A percentile compares a stretch with the other conserved stretches of the same genome.
phyloP scores from a whole-genome alignment of 2,888 invertebrate genomes.

The Acrocyrtus sp. region DNA sequence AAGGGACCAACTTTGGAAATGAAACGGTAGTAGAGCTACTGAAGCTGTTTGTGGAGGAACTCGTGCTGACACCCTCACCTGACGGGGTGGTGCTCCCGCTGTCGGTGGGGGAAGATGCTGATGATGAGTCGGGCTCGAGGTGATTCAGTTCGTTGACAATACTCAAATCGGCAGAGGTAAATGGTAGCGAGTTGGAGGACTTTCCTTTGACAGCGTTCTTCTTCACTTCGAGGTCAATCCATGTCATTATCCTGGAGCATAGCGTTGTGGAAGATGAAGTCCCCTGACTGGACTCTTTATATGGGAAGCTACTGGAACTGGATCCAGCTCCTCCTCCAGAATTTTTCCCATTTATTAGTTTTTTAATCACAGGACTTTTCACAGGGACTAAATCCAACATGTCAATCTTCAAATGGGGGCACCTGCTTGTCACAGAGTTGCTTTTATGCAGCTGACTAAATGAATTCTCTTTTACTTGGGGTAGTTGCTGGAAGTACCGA shows the following conservation, averaged over 20 bases:
- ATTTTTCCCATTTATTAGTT: slow-evolving; percentile 30
- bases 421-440: slow-evolving; percentile 16
- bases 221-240: slow-evolving; percentile 61
- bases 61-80: slow-evolving; percentile 4
- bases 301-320: no score
- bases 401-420: slow-evolving; percentile 5
- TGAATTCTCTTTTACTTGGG: slow-evolving; percentile 2
- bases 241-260: slow-evolving; percentile 60
- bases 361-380: slow-evolving; percentile 48
- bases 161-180: slow-evolving; percentile 22
- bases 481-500: slow-evolving; percentile 12
- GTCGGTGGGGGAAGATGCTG: slow-evolving; percentile 15
- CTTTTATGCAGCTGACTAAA: not conserved
- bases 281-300: not conserved
- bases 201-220: slow-evolving; percentile 38
- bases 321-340: no score
- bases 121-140: slow-evolving; percentile 10
- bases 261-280: slow-evolving; percentile 26
- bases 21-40: slow-evolving; percentile 17
- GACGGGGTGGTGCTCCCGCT: slow-evolving; percentile 17
- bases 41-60: not conserved
- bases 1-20: slow-evolving; percentile 45
- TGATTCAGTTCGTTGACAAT: slow-evolving; percentile 19
- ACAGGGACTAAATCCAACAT: slow-evolving; percentile 43
- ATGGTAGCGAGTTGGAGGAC: slow-evolving; percentile 7